Conservation (phyloP, 2,113 vertebrate species). For the Campylomormyrus numenius region DNA sequence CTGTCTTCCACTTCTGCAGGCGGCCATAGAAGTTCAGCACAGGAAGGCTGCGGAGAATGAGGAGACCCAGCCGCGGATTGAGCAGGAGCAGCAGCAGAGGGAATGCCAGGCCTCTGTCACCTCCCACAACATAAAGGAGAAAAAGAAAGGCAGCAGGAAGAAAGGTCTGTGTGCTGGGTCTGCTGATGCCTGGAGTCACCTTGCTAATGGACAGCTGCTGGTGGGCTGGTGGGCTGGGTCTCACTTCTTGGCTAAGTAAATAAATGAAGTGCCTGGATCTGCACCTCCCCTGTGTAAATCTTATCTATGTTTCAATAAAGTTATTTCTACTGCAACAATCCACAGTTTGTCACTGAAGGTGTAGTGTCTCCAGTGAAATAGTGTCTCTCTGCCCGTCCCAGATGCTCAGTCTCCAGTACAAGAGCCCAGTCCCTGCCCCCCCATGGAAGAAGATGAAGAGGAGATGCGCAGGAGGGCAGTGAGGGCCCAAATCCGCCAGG, state of each 20-base stretch:
- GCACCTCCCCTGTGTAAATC: background rate
- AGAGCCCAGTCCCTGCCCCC: slow-evolving; percentile 22
- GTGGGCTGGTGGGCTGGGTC: background rate
- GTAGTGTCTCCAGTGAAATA: background rate
- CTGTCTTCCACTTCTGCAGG: background rate
- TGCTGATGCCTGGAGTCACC: background rate
- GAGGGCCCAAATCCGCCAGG: slow-evolving; percentile 60
- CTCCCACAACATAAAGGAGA: slow-evolving; percentile 38
- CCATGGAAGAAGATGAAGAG: slow-evolving; percentile 45
- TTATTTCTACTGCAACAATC: background rate
- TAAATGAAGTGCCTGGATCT: background rate
- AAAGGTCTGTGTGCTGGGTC: slow-evolving; percentile 52
- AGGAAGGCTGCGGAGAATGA: slow-evolving; percentile 57
- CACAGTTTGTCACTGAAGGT: background rate
- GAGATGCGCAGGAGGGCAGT: slow-evolving; percentile 46
- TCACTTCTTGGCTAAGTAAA: background rate
- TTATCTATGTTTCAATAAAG: background rate
- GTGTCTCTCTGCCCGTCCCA: slow-evolving; percentile 36
- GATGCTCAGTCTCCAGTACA: slow-evolving; percentile 34
- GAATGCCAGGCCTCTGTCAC: slow-evolving; percentile 26
- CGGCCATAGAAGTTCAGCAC: slow-evolving; percentile 48
- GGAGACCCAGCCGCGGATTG: slow-evolving; percentile 38
- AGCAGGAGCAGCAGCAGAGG: slow-evolving; percentile 45
- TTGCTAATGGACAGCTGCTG: background rate
- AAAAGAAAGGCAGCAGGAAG: slow-evolving; percentile 51